These are phyloP conservation scores for Anhinga anhinga DNA, from an alignment of 2,113 vertebrate species.

Conservation along the genomic window DNA sequence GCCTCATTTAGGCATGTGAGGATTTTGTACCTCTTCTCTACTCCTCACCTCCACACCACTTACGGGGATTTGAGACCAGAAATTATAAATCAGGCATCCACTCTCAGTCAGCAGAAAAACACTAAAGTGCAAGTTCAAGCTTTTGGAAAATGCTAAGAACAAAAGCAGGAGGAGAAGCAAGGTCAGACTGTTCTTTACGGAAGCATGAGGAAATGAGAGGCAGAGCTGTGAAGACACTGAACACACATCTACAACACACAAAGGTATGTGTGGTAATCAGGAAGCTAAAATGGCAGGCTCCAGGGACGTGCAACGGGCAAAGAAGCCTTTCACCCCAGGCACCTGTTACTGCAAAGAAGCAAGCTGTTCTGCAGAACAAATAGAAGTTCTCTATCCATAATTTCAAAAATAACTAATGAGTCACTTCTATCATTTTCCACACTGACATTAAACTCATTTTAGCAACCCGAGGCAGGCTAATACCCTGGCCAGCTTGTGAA, in stretches of 20 bases:
- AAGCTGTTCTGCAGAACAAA: neutral
- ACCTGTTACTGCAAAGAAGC: neutral
- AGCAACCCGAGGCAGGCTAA: neutral
- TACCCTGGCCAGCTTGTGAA: neutral
- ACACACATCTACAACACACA: accelerated
- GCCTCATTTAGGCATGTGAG: neutral
- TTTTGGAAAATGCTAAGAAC: neutral
- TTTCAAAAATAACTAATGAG: neutral
- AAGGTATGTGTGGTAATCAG: neutral
- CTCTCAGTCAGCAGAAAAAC: neutral
- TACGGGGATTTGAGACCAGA: neutral
- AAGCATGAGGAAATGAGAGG: neutral
- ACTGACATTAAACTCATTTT: neutral
- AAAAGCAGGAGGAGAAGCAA: neutral
- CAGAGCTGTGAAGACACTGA: neutral
- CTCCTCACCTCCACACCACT: neutral
- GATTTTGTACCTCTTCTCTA: neutral
- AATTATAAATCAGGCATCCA: neutral
- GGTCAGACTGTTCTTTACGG: neutral
- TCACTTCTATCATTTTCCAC: neutral
- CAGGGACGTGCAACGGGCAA: neutral
- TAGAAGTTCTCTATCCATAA: neutral
- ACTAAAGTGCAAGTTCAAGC: neutral
- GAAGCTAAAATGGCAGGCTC: neutral
- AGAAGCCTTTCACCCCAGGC: neutral